Percentiles rank a stretch among this genome's conserved stretches.
These are phyloP conservation scores for mouse (Mus musculus) DNA, from an alignment of 2,113 vertebrate genomes.

Conservation along the genomic window DNA sequence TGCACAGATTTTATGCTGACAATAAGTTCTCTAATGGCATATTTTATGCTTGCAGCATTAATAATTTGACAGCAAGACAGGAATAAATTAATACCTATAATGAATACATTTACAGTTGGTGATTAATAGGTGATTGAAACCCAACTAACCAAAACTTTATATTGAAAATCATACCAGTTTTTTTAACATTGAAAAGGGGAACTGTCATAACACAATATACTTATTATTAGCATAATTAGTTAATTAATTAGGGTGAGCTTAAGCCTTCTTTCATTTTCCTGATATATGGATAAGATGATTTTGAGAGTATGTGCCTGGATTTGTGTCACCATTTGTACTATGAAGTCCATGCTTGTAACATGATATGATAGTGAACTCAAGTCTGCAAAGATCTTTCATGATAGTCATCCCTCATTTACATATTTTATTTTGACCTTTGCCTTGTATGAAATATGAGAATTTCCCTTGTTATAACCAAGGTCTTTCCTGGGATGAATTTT, in stretches of 20 bases:
- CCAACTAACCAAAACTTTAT: conserved; percentile 72
- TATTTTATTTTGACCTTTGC: not conserved
- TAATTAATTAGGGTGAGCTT: conserved; percentile 20
- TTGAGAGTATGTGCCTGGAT: not conserved
- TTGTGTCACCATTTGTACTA: not conserved
- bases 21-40: not conserved
- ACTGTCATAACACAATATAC: conserved; percentile 53
- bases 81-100: conserved; percentile 77
- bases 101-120: conserved; percentile 76
- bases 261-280: not conserved
- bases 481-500: not conserved
- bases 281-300: too few species aligned
- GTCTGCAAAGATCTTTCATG: not conserved
- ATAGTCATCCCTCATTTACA: not conserved
- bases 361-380: accelerated
- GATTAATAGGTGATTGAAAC: conserved; percentile 81
- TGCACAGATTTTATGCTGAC: conserved; percentile 19
- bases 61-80: conserved; percentile 40
- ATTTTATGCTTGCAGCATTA: not conserved
- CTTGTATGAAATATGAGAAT: not conserved
- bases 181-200: conserved; percentile 23
- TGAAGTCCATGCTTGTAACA: accelerated
- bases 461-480: not conserved
- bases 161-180: conserved; percentile 70
- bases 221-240: conserved; percentile 61